A percentile compares a stretch with the other conserved stretches of the same genome.
These are phyloP conservation scores for Campylorhamphus procurvoides DNA, from an alignment of 2,113 vertebrate genomes.

Conservation along the genomic window DNA sequence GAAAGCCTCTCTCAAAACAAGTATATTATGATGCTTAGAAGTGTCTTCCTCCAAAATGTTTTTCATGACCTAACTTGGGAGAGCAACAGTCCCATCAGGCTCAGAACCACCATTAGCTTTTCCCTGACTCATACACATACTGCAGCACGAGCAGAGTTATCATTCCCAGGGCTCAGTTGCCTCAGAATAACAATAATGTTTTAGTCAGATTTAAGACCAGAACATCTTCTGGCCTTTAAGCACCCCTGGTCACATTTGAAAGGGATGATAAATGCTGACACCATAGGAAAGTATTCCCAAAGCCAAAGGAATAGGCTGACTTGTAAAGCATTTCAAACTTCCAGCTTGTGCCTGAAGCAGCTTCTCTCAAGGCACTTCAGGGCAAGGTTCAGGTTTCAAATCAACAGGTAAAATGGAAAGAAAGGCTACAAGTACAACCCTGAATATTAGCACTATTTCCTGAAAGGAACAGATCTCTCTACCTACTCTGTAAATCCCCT, in stretches of 20 bases:
- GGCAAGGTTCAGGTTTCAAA: background rate
- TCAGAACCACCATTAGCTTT: background rate
- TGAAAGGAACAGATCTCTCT: background rate
- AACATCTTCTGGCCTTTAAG: background rate
- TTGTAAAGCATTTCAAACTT: background rate
- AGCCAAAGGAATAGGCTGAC: background rate
- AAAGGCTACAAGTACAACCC: background rate
- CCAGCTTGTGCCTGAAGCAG: fast-evolving
- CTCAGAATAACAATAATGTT: background rate
- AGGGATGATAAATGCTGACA: background rate
- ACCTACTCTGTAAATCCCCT: background rate
- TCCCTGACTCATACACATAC: background rate
- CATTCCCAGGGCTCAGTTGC: background rate
- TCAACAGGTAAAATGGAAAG: background rate
- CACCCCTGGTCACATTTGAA: background rate
- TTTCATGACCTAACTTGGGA: background rate
- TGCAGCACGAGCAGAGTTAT: background rate
- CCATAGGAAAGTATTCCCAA: background rate
- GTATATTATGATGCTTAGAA: background rate
- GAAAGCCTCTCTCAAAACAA: background rate
- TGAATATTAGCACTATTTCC: background rate
- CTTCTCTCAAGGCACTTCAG: background rate
- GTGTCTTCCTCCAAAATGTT: background rate
- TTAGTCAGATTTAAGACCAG: background rate
- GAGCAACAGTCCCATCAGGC: background rate